Evolutionary conservation across 2,888 invertebrate species (phyloP).

Genomic region (Philopedon plagiatum): DNA sequence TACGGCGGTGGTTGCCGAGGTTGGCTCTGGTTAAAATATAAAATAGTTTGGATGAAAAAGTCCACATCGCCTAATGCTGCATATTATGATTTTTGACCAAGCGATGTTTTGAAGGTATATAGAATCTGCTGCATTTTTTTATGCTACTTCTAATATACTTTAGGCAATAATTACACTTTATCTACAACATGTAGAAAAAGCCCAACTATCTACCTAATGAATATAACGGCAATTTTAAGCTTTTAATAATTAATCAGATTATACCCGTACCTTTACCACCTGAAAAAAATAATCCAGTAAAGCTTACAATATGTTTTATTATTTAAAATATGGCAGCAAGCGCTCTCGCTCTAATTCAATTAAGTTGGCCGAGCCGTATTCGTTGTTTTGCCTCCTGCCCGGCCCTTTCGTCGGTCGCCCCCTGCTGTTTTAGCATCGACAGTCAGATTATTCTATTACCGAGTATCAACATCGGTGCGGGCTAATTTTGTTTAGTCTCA

Average conservation of each 20-base stretch:
- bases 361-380: slow-evolving; percentile 51
- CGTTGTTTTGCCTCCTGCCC: slow-evolving; percentile 55
- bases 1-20: no score
- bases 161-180: no score
- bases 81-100: no score
- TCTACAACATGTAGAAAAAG: no score
- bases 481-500: slow-evolving; percentile 78
- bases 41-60: no score
- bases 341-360: slow-evolving; percentile 61
- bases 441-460: slow-evolving; percentile 80
- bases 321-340: slow-evolving; percentile 58
- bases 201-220: no score
- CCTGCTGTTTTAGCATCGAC: slow-evolving; percentile 58
- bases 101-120: no score
- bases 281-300: slow-evolving; percentile 60
- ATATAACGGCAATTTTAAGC: no score
- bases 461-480: slow-evolving; percentile 76
- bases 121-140: no score
- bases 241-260: slow-evolving; percentile 16
- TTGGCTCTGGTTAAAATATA: no score
- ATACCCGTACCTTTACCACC: slow-evolving; percentile 12
- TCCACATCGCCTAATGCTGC: no score
- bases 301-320: slow-evolving; percentile 60
- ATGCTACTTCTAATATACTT: no score
- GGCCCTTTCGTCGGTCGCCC: slow-evolving; percentile 45